Evolutionary conservation across 2,113 vertebrate genomes (phyloP).

Genomic region (Elephantulus edwardii): DNA sequence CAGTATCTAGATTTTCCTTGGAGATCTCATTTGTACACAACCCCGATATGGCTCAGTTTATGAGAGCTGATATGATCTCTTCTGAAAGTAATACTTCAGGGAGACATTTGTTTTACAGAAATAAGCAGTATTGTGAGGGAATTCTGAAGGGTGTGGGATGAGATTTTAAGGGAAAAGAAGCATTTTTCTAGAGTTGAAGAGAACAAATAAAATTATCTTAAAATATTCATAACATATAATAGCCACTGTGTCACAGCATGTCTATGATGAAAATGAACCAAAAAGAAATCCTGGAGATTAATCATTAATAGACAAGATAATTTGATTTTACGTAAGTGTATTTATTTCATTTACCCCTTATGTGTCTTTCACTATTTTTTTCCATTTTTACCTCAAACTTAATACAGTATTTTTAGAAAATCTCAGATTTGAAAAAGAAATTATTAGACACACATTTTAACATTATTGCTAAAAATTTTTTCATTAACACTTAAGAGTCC

Average conservation of each 20-base stretch:
- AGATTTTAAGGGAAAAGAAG: background rate
- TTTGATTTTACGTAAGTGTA: background rate
- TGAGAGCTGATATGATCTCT: slow-evolving; percentile 64
- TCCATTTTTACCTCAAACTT: background rate
- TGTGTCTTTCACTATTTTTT: background rate
- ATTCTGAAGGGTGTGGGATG: background rate
- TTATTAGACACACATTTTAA: background rate
- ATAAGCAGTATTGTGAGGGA: background rate
- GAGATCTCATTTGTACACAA: slow-evolving; percentile 64
- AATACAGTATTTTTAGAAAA: slow-evolving; percentile 18
- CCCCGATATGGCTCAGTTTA: slow-evolving; percentile 41
- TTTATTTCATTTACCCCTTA: background rate
- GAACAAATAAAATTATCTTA: background rate
- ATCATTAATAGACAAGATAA: background rate
- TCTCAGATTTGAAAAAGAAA: background rate
- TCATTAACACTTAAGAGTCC: background rate
- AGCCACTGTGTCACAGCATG: background rate
- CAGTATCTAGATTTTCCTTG: slow-evolving; percentile 42
- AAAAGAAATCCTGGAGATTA: background rate
- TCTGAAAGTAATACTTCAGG: slow-evolving; percentile 45
- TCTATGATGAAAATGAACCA: background rate
- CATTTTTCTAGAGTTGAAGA: background rate
- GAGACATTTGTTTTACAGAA: slow-evolving; percentile 16
- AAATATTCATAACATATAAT: background rate
- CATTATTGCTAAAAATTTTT: background rate